phyloP scores from a whole-genome alignment of 30 jellyfish, hydroid and myxozoan genomes.

The Aurelia sp. region DNA sequence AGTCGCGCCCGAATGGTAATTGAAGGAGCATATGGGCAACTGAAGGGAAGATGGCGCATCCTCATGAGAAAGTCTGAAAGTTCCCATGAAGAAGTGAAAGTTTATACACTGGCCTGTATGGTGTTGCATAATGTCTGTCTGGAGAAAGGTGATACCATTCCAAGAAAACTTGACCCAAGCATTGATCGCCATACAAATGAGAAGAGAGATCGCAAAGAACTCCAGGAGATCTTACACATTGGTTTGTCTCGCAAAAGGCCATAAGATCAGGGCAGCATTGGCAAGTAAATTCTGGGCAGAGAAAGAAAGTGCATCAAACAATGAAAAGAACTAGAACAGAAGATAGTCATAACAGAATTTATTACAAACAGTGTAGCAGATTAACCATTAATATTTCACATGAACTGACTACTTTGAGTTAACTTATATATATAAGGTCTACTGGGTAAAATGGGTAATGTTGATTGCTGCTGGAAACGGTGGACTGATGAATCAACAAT shows the following conservation, averaged over 20 bases:
- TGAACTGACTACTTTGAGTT: no score
- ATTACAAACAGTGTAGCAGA: no score
- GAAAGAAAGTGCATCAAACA: no score
- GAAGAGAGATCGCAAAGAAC: neutral
- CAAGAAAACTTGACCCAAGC: neutral
- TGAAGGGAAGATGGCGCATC: slow-evolving; percentile 35
- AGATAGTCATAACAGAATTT: no score
- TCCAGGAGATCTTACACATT: slow-evolving; percentile 8
- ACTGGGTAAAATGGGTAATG: no score
- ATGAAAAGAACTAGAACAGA: no score
- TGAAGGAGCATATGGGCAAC: slow-evolving; percentile 53
- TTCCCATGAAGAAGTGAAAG: neutral
- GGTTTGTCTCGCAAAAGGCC: neutral
- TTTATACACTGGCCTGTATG: slow-evolving; percentile 34
- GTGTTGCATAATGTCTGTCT: slow-evolving; percentile 59
- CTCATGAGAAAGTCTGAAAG: slow-evolving; percentile 43
- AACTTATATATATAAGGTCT: no score
- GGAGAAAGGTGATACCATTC: slow-evolving; percentile 8
- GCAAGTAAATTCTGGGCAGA: no score
- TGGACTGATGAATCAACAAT: no score
- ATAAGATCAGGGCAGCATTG: no score
- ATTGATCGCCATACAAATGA: neutral
- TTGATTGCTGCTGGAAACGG: no score
- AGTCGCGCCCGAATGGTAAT: slow-evolving; percentile 68
- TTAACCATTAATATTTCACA: no score